Base-by-base conservation (phyloP, 2,888 invertebrate genomes). In the Teleiodes luculella region DNA sequence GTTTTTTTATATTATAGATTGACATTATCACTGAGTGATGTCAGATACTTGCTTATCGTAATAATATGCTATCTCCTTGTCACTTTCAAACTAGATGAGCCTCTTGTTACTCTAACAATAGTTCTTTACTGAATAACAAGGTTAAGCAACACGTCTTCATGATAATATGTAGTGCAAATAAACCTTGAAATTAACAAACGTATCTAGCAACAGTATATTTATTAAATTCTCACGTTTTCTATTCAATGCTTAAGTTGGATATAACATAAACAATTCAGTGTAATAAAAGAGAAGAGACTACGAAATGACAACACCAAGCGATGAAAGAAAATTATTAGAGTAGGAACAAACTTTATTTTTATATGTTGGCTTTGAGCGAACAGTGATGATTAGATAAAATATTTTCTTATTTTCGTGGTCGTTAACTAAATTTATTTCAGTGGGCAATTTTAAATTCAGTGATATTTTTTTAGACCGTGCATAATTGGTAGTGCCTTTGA, bases 11-110 rank as follows among this genome's bases (percentile, higher is more conserved):
- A 10, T 41, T 4, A 35, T 18, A 7, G 48, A 20, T 24, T 39
- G 39, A 47, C 39, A 53, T 48, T 53, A 53, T 53, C 53, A 33
- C 18, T 16, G 16, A 24, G 3, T 39, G 48, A 18, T 41, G 31
- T 31, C 33, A 52, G 28, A 39, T 30, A 47, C 28, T 47, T 45
- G 31, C 33, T 53, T 37, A 53, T 46, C 53, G 35, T 37, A 18
- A 30, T 37, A 53, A 18, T 31, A 30, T 48, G 47, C 48, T 39
- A 14, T 52, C 30, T 28, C 28, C 41, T 20, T 30, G 20, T n/a
- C 45, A 45, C 45, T 14, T 45, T 14, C 3, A 16, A 31, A 31
- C 28, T 16, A 46, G 31, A 46, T 46, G 46, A 46, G 31, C 46
- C 14, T 31, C 31, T 31, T 46, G 30, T 46, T 31, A 31, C 31